Conservation (phyloP, 92 coral and sea anemone species). For the Anthopleura xanthogrammica region DNA sequence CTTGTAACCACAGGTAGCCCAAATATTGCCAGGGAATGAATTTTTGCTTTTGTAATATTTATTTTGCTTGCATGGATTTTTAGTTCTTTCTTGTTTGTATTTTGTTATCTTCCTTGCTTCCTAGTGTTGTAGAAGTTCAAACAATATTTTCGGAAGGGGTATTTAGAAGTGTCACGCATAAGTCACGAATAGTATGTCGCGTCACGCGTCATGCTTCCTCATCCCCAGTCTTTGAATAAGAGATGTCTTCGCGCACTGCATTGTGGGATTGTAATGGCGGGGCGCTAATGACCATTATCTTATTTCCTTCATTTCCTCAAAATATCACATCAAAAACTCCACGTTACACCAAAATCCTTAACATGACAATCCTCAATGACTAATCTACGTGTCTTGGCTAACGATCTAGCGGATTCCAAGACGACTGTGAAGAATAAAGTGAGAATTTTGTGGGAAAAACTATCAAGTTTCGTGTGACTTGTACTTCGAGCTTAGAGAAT, state of each 20-base stretch:
- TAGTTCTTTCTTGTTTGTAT: too few species aligned
- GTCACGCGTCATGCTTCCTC: background rate
- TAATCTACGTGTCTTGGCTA: background rate
- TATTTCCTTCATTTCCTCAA: constrained; percentile 7
- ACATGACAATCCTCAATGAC: background rate
- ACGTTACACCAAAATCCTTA: background rate
- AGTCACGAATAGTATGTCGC: background rate
- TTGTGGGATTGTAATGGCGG: constrained; percentile 65
- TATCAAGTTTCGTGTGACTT: background rate
- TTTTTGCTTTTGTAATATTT: too few species aligned
- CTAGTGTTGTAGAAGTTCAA: too few species aligned
- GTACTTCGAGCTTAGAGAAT: background rate
- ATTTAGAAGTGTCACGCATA: too few species aligned
- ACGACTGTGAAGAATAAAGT: background rate
- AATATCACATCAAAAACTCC: background rate
- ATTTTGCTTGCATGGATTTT: too few species aligned
- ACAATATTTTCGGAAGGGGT: too few species aligned
- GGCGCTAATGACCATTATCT: constrained; percentile 11
- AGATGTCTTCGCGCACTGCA: constrained; percentile 28
- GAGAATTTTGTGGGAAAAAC: background rate
- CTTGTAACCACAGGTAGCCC: too few species aligned
- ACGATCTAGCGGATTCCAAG: constrained; percentile 1
- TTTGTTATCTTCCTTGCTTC: too few species aligned
- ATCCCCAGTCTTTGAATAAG: background rate
- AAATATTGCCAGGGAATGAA: too few species aligned